These are phyloP conservation scores for Sterrhoptilus dennistouni DNA, from an alignment of 2,113 vertebrate species.

Conservation along the genomic window DNA sequence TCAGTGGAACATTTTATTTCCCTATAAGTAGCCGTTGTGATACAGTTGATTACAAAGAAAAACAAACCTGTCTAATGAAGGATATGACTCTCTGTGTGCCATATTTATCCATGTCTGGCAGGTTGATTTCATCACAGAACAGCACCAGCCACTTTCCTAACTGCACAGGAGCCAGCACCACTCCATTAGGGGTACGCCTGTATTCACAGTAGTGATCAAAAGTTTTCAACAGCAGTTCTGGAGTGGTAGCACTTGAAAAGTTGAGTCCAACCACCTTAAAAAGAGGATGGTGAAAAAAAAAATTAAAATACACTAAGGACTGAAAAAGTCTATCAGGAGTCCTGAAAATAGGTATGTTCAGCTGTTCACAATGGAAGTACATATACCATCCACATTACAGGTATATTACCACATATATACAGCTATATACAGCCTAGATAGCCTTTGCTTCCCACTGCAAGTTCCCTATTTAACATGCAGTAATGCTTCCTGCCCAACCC, in stretches of 20 bases:
- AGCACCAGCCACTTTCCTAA: conserved; percentile 97
- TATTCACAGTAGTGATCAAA: conserved; percentile 99
- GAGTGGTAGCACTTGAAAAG: conserved; percentile 97
- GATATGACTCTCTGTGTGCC: conserved; percentile 98
- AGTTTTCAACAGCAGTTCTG: conserved; percentile 94
- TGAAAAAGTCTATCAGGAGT: neutral
- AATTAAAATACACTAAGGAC: neutral
- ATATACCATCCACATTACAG: neutral
- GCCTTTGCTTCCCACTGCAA: neutral
- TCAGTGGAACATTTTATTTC: neutral
- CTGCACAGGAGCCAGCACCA: conserved; percentile 95
- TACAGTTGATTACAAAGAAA: neutral
- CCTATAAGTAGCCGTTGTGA: neutral
- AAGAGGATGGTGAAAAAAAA: neutral
- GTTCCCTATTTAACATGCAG: neutral
- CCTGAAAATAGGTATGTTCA: neutral
- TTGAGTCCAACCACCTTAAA: conserved; percentile 95
- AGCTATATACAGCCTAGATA: neutral
- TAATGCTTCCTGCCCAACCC: neutral
- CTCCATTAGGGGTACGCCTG: conserved; percentile 92
- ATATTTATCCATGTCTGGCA: conserved; percentile 99
- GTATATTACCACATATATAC: neutral
- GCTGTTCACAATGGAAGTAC: neutral
- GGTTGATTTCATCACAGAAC: conserved; percentile 98
- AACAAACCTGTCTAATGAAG: conserved; percentile 93